phyloP scores from a whole-genome alignment of 2,797 vertebrate genomes.

The Hipposideros larvatus region DNA sequence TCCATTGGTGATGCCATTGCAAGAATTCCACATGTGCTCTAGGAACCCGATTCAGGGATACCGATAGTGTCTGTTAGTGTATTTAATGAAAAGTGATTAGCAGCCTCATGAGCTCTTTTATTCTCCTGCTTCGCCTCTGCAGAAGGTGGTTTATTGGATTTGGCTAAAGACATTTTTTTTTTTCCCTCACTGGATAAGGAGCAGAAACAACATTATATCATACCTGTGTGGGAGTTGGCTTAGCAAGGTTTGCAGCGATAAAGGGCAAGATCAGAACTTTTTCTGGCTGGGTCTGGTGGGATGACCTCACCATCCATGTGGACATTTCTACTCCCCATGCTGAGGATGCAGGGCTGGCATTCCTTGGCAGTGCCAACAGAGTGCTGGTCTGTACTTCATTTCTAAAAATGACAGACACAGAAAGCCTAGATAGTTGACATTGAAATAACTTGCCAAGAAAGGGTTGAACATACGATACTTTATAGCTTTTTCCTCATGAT shows the following conservation, averaged over 20 bases:
- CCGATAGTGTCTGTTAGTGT: constrained; percentile 22
- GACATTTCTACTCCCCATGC: constrained; percentile 64
- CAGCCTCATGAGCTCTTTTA: constrained; percentile 31
- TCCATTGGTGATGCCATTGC: neutral
- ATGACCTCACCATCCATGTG: constrained; percentile 44
- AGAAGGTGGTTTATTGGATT: constrained; percentile 62
- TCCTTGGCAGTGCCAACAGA: constrained; percentile 66
- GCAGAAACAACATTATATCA: constrained; percentile 20
- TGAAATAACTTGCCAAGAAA: constrained; percentile 78
- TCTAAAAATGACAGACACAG: constrained; percentile 82
- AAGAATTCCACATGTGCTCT: neutral
- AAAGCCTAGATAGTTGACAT: constrained; percentile 77
- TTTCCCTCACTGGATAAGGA: constrained; percentile 44
- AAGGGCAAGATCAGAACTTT: constrained; percentile 63
- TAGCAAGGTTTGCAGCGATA: constrained; percentile 2
- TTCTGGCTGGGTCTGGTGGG: constrained; percentile 65
- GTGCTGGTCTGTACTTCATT: constrained; percentile 63
- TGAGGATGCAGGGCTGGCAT: constrained; percentile 68
- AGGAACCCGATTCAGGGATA: constrained; percentile 52
- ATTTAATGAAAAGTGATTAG: constrained; percentile 46
- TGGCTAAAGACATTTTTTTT: constrained; percentile 39
- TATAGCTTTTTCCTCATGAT: constrained; percentile 72
- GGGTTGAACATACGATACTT: constrained; percentile 62
- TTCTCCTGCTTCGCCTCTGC: constrained; percentile 42
- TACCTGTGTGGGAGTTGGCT: constrained; percentile 17